Conservation (phyloP, 2,888 invertebrate genomes). For the Dorcus parallelipipedus region DNA sequence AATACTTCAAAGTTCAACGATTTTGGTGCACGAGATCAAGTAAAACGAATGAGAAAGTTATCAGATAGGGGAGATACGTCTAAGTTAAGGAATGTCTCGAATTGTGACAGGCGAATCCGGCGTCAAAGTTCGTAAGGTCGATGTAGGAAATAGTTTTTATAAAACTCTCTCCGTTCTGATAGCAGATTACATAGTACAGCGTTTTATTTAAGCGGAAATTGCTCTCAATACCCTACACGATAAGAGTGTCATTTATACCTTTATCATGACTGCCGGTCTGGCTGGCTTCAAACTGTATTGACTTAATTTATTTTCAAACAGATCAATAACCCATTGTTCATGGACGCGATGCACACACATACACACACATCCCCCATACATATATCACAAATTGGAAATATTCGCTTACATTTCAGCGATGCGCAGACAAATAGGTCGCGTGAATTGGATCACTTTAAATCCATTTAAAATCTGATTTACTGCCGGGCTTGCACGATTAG, state of each 20-base stretch:
- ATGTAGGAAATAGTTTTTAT: constrained; percentile 1
- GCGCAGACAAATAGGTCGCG: constrained; percentile 14
- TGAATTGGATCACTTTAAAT: constrained; percentile 13
- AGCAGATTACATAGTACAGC: constrained; percentile 14
- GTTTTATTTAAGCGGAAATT: constrained; percentile 19
- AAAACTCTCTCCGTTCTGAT: neutral
- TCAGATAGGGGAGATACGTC: no score
- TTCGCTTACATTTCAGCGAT: constrained; percentile 10
- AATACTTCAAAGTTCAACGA: no score
- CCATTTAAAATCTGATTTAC: neutral
- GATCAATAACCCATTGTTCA: constrained; percentile 2
- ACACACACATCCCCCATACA: neutral
- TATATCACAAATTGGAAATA: neutral
- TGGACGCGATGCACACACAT: neutral
- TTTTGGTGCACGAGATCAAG: no score
- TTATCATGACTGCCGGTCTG: constrained; percentile 1
- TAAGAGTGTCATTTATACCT: neutral
- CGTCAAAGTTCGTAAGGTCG: constrained; percentile 7
- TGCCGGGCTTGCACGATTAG: neutral
- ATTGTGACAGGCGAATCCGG: no score
- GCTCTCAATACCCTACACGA: constrained; percentile 13
- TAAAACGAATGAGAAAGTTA: no score
- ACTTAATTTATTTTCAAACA: constrained; percentile 2
- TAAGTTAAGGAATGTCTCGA: no score
- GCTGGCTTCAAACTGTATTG: neutral